Conservation (phyloP, 1,140 invertebrate genomes). For the Microplitis mediator region DNA sequence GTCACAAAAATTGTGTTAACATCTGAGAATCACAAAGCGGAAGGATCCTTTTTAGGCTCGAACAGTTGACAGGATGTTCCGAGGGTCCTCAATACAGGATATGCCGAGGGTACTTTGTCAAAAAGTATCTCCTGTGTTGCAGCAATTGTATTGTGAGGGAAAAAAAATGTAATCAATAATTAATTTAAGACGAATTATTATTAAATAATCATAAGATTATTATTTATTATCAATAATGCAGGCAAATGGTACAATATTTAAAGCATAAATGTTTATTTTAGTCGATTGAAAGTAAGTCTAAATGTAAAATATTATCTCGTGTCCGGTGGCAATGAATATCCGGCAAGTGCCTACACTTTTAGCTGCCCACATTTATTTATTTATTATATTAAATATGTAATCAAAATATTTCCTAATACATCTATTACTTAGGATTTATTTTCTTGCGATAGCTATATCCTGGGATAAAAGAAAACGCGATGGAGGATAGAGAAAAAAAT, state of each 20-base stretch:
- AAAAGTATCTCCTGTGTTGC: too few relatives aligned
- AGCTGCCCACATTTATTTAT: slow-evolving; percentile 20
- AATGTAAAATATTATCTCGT: background rate
- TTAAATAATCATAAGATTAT: too few relatives aligned
- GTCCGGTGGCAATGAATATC: slow-evolving; percentile 24
- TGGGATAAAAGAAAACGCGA: background rate
- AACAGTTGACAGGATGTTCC: slow-evolving; percentile 33
- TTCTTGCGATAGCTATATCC: too few relatives aligned
- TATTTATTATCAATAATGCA: too few relatives aligned
- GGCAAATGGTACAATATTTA: too few relatives aligned
- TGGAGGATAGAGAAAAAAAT: too few relatives aligned
- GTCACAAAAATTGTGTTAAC: background rate
- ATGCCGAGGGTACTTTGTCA: background rate
- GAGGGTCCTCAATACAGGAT: slow-evolving; percentile 27
- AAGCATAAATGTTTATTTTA: too few relatives aligned
- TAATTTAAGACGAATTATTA: too few relatives aligned
- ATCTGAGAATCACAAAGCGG: background rate
- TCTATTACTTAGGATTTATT: too few relatives aligned
- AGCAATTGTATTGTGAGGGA: too few relatives aligned
- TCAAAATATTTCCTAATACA: too few relatives aligned
- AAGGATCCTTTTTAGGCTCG: background rate
- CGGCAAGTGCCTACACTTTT: slow-evolving; percentile 30
- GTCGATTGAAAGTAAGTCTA: background rate
- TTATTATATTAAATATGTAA: background rate
- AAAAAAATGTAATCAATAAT: too few relatives aligned